Conservation (phyloP, 1,140 invertebrate species). For the Rhyzopertha dominica region DNA sequence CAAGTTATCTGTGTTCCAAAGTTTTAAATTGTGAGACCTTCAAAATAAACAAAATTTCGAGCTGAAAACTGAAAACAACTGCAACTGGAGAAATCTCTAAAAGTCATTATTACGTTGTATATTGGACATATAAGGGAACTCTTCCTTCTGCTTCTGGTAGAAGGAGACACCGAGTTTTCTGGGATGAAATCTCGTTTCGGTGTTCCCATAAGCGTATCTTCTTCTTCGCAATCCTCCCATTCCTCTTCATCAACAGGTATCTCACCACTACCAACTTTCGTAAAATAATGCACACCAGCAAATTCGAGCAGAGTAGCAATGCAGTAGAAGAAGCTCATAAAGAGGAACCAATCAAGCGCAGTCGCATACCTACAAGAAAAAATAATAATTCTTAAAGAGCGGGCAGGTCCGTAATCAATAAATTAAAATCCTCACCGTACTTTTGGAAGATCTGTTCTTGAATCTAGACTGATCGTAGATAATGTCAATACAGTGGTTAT, state of each 20-base stretch:
- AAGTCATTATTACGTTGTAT: conserved; percentile 58
- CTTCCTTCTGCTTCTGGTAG: conserved; percentile 35
- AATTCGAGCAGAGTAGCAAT: conserved; percentile 90
- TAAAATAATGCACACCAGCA: conserved; percentile 86
- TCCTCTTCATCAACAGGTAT: conserved; percentile 73
- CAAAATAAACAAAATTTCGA: no score
- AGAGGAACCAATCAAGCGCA: conserved; percentile 86
- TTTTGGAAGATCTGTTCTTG: conserved; percentile 84
- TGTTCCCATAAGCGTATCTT: conserved; percentile 50
- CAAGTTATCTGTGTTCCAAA: no score
- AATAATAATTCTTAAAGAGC: not conserved
- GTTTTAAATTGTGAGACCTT: no score
- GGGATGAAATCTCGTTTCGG: conserved; percentile 21
- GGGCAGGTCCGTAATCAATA: no score
- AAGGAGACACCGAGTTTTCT: conserved; percentile 15
- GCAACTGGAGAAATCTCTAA: no score
- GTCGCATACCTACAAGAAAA: conserved; percentile 68
- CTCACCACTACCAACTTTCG: conserved; percentile 69
- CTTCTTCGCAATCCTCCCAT: conserved; percentile 60
- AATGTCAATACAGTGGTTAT: conserved; percentile 89
- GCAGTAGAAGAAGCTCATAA: conserved; percentile 91
- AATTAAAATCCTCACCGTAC: conserved; percentile 49
- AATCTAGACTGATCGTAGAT: conserved; percentile 87
- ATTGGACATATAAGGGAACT: conserved; percentile 57
- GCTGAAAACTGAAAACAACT: no score